These are phyloP conservation scores for Leucophenga maculata DNA, from an alignment of 2,888 invertebrate genomes.

Conservation along the genomic window DNA sequence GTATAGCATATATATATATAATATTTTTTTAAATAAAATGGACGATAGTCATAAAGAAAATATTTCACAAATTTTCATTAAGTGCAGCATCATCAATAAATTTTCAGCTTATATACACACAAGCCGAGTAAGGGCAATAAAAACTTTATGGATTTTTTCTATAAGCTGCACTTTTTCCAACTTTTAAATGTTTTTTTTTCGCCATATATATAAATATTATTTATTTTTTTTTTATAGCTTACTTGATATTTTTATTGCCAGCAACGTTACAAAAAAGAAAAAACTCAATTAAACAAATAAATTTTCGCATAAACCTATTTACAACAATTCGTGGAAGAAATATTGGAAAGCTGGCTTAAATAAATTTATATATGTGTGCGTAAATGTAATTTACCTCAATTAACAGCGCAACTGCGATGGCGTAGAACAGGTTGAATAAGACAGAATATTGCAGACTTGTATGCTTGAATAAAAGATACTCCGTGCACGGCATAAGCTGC, in stretches of 20 bases:
- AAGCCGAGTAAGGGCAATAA: constrained; percentile 38
- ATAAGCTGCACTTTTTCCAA: constrained; percentile 29
- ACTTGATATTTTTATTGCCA: not conserved
- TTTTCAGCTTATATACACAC: constrained; percentile 48
- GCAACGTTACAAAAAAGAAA: constrained; percentile 26
- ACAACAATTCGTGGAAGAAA: constrained; percentile 12
- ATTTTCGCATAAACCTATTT: constrained; percentile 56
- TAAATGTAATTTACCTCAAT: constrained; percentile 63
- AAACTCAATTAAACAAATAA: constrained; percentile 65
- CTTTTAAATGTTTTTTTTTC: constrained; percentile 3
- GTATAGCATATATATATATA: too few species aligned
- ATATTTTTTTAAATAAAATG: too few species aligned
- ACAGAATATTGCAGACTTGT: not conserved
- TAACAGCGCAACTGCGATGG: constrained; percentile 56
- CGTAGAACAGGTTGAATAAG: not conserved
- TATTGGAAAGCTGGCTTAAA: not conserved
- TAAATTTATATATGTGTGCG: constrained; percentile 1
- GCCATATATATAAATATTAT: too few species aligned
- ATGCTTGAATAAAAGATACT: too few species aligned
- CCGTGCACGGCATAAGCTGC: too few species aligned
- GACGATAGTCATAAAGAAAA: not conserved
- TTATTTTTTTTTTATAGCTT: not conserved
- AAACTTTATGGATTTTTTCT: constrained; percentile 47
- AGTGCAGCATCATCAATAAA: constrained; percentile 45
- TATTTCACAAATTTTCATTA: constrained; percentile 45